Conservation (phyloP, 2,113 vertebrate species). For the Eonycteris spelaea region DNA sequence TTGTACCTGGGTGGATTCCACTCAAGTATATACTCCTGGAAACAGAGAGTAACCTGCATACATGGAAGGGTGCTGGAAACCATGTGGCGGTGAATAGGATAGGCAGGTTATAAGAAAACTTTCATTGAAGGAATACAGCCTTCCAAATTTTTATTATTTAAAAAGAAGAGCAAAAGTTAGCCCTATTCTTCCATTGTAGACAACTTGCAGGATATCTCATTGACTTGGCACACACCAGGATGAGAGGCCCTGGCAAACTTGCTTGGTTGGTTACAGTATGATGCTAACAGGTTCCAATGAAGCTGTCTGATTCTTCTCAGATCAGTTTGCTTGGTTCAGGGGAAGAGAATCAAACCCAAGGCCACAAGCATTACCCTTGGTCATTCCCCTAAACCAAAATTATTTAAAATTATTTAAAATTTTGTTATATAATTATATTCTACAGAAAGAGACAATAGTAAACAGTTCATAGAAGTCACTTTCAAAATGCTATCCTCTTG, state of each 20-base stretch:
- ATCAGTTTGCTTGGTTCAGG: not conserved
- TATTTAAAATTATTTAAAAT: not conserved
- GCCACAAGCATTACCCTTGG: not conserved
- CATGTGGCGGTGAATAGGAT: accelerated
- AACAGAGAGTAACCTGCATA: not conserved
- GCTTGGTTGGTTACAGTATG: not conserved
- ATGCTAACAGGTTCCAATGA: not conserved
- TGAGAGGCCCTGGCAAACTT: not conserved
- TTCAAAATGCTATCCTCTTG: not conserved
- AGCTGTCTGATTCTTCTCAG: not conserved
- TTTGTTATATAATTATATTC: not conserved
- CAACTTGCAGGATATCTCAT: not conserved
- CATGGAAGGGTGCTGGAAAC: not conserved
- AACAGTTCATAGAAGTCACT: not conserved
- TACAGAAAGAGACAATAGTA: not conserved
- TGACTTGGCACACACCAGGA: not conserved
- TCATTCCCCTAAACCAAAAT: not conserved
- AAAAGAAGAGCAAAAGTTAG: not conserved
- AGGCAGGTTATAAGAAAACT: not conserved
- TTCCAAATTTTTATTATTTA: not conserved
- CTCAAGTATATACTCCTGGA: not conserved
- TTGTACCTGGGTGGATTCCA: not conserved
- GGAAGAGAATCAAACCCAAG: not conserved
- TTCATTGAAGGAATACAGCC: not conserved
- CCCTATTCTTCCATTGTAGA: not conserved